These are phyloP conservation scores for Therioaphis trifolii DNA, from an alignment of 2,888 invertebrate species.

Conservation along the genomic window DNA sequence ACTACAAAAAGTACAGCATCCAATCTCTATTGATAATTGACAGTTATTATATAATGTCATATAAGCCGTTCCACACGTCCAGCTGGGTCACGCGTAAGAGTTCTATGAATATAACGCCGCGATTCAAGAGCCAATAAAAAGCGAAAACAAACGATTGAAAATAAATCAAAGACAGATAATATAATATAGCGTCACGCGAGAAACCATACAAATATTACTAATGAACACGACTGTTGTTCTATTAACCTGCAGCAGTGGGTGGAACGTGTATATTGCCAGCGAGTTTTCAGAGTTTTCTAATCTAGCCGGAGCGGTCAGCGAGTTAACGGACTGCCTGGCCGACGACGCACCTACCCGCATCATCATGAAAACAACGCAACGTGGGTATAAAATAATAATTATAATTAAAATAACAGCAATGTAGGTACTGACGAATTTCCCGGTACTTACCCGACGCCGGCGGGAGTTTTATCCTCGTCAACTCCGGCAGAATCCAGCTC, in stretches of 20 bases:
- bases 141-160: no score
- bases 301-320: conserved; percentile 70
- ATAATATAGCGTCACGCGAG: background rate
- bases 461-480: conserved; percentile 78
- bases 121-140: no score
- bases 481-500: conserved; percentile 78
- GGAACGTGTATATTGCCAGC: conserved; percentile 44
- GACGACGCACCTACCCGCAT: conserved; percentile 46
- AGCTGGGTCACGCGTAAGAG: no score
- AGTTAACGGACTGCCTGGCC: conserved; percentile 63
- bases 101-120: background rate
- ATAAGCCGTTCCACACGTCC: no score
- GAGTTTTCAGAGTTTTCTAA: conserved; percentile 67
- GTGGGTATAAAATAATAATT: no score
- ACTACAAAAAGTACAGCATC: no score
- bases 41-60: no score
- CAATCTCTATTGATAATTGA: no score
- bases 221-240: background rate
- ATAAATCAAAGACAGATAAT: background rate
- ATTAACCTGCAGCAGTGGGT: conserved; percentile 50
- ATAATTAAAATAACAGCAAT: no score
- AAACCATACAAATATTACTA: background rate
- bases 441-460: conserved; percentile 70
- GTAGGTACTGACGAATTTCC: background rate
- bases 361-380: background rate